phyloP scores from a whole-genome alignment of 2,888 invertebrate species.

The Zootermopsis nevadensis region DNA sequence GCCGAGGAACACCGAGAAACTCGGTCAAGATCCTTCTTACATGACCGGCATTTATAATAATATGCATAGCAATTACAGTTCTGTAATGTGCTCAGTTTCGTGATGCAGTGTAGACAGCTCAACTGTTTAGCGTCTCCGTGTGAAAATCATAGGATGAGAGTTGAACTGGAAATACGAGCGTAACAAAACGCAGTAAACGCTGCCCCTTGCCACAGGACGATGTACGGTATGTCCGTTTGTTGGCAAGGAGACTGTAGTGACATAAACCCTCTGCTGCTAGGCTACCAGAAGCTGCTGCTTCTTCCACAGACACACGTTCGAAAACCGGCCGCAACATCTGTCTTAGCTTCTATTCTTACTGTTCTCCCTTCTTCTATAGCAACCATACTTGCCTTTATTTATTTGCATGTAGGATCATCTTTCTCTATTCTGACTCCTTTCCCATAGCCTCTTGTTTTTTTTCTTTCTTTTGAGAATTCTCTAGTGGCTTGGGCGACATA shows the following conservation, averaged over 20 bases:
- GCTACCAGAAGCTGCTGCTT: conserved; percentile 13
- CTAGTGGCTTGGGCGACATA: neutral
- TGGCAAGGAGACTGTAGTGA: neutral
- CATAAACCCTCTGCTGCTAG: neutral
- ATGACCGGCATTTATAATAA: too few relatives aligned
- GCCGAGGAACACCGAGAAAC: too few relatives aligned
- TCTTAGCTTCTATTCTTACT: neutral
- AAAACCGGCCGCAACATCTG: conserved; percentile 13
- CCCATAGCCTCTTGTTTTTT: neutral
- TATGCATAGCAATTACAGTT: too few relatives aligned
- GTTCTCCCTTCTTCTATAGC: neutral
- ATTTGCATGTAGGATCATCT: neutral
- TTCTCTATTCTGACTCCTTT: conserved; percentile 5
- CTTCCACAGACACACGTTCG: neutral
- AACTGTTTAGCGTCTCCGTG: too few relatives aligned
- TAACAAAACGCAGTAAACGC: neutral
- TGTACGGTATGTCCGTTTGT: neutral
- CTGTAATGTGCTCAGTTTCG: too few relatives aligned
- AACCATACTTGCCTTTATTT: neutral
- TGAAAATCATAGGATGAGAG: too few relatives aligned
- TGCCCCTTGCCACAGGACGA: neutral
- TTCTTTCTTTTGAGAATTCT: conserved; percentile 8
- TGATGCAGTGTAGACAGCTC: too few relatives aligned
- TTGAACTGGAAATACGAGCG: too few relatives aligned
- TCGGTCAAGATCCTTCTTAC: too few relatives aligned